These are phyloP conservation scores for Siderastrea siderea DNA, from an alignment of 92 coral and sea anemone species.

Conservation along the genomic window DNA sequence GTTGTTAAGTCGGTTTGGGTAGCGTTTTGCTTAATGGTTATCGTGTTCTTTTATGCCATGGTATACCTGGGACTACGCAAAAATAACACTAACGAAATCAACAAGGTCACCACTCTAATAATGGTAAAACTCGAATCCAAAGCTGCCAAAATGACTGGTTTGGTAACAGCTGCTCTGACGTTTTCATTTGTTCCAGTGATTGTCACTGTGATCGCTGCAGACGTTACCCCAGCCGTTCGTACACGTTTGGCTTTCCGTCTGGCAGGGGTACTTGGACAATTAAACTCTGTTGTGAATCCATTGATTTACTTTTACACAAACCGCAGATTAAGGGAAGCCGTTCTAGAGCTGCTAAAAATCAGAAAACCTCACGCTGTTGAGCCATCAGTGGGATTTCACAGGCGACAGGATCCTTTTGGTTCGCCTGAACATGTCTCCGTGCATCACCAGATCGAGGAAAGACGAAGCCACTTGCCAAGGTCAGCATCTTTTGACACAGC, in stretches of 20 bases:
- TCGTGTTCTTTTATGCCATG: neutral
- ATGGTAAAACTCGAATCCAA: neutral
- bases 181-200: neutral
- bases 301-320: conserved; percentile 7
- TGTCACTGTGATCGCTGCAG: neutral
- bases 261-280: neutral
- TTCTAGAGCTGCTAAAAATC: neutral
- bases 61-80: neutral
- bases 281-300: conserved; percentile 9
- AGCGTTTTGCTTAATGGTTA: neutral
- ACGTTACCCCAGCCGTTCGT: neutral
- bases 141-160: neutral
- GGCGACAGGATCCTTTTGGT: neutral
- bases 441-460: neutral
- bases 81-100: neutral
- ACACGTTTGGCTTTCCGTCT: neutral
- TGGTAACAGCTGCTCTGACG: neutral
- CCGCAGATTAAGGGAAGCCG: neutral
- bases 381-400: neutral
- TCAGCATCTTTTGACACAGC: neutral
- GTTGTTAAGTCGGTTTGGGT: neutral
- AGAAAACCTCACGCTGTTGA: neutral
- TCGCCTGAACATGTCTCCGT: neutral
- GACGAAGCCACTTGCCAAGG: neutral
- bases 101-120: neutral